phyloP scores from a whole-genome alignment of 2,113 vertebrate genomes.

The Ophiodon elongatus region DNA sequence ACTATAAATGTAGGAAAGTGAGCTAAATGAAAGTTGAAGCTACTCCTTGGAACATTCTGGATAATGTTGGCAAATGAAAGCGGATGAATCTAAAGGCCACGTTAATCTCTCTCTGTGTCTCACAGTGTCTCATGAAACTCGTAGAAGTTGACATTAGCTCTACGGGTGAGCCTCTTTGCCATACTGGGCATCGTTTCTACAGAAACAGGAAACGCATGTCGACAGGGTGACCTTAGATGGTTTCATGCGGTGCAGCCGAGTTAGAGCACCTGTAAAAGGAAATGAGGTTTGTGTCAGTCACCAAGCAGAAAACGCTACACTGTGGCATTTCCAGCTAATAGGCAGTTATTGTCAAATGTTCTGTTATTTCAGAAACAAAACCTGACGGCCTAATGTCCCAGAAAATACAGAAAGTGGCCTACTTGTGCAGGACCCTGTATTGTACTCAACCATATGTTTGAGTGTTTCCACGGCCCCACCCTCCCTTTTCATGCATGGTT shows the following conservation, averaged over 20 bases:
- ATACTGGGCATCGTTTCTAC: background rate
- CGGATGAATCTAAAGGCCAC: constrained; percentile 30
- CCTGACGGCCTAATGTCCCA: constrained; percentile 32
- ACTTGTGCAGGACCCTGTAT: constrained; percentile 4
- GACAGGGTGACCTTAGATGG: constrained; percentile 18
- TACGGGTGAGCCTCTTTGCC: background rate
- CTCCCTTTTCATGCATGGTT: constrained; percentile 9
- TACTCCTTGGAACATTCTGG: background rate
- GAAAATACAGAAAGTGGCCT: constrained; percentile 44
- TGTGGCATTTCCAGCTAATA: constrained; percentile 21
- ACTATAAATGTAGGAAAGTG: constrained; percentile 28
- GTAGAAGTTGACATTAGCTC: constrained; percentile 27
- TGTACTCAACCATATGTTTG: constrained; percentile 26
- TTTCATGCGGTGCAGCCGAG: background rate
- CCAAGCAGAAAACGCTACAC: background rate
- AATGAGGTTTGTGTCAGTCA: constrained; percentile 2
- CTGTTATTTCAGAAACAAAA: constrained; percentile 10
- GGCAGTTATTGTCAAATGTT: constrained; percentile 26
- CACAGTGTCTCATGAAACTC: constrained; percentile 27
- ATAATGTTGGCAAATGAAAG: background rate
- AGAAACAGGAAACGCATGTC: background rate
- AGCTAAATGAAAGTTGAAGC: constrained; percentile 28
- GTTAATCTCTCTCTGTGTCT: constrained; percentile 18
- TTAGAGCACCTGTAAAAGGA: constrained; percentile 24
- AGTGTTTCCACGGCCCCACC: constrained; percentile 7